Base-by-base conservation (phyloP, 37 sponge, comb jelly and placozoan species). In the Geodia barretti region DNA sequence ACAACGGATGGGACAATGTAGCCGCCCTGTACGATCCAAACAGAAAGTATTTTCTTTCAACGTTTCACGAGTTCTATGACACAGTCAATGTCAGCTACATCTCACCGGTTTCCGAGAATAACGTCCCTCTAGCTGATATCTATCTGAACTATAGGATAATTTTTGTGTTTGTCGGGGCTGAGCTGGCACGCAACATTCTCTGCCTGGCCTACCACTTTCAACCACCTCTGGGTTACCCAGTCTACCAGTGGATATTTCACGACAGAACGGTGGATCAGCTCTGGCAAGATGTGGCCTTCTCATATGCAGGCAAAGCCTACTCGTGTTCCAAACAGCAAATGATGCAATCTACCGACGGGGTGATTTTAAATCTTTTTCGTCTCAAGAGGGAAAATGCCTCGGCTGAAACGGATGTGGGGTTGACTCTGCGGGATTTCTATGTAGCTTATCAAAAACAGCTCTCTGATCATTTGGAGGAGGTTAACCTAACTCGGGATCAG, bases 241-340 rank as follows among this genome's bases (percentile, higher is more conserved):
- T 26, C 32, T 82, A 82, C 43, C 73, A 82, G 65, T 73, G 29
- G 35, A 40, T 82, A 33, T 64, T 72, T n/a, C 54, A n/a, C n/a
- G 64, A 82, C 19, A 2, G 64, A 29, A 39, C 29, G 25, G 17
- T 62, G 41, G 62, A 60, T 0, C 19, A 82, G 5, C 61, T 82
- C 23, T 21, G 14, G 29, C 17, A 24, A 7, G 38, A 78, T 64
- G 30, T 78, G 63, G 4, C 62, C 76, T 38, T 65, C 32, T 20
- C 30, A 25, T 38, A 35, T 3, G 39, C 21, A 28, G 4, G 29
- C 14, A 28, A 35, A 28, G 17, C 23, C 3, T 65, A 65, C 66
- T 64, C 39, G 32, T 78, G 78, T 64, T 39, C 40, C 23, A 2
- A 4, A 25, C 29, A 65, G 25, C 38, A 78, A 1, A 78, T 78